Evolutionary conservation across 2,888 invertebrate genomes (phyloP), one percentile per base, ranked within the genome.

Genomic region (Pseudeuparius sepicola): DNA sequence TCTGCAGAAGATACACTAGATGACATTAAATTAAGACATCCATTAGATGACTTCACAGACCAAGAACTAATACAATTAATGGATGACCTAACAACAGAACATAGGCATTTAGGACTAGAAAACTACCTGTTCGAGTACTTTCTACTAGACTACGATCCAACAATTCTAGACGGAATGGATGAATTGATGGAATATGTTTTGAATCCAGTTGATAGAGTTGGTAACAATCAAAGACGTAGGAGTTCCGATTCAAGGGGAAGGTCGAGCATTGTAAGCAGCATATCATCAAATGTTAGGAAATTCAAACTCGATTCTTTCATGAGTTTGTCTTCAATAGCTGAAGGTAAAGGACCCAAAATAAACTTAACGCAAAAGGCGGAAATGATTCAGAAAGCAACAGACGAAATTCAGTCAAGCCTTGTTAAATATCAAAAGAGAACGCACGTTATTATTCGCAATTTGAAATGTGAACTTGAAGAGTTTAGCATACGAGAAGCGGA

Each of bases 401-500:
- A 55, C 34, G 51, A 53, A 17, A 39, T 36, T 4, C 48, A 50
- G 18, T 36, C 36, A 4, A 30, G 24, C 14, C 31, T 49, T 12
- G 46, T 48, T 17, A 28, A 24, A 3, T 50, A 44, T 29, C 23
- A 45, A 10, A 47, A 46, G 26, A 52, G 46, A 31, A 24, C 45
- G 5, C 46, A 50, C 9, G 39, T 38, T 16, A 30, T 24, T 7
- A 48, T 44, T 29, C 38, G 49, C 18, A 48, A 45, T 7, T 34
- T 52, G 5, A 48, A 45, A 15, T 42, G 52, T 1, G 50, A 51
- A 14, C 26, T 53, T 9, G 52, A 77, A 52, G 75, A 76, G 48
- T 63, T 70, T 1, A 62, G 63, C 1, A 52, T 71, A 1, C 58
- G 71, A 27, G 66, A 68, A 4, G 51, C 37, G 0, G 72, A 75